Conservation (phyloP, 2,113 vertebrate species). For the Takifugu flavidus region DNA sequence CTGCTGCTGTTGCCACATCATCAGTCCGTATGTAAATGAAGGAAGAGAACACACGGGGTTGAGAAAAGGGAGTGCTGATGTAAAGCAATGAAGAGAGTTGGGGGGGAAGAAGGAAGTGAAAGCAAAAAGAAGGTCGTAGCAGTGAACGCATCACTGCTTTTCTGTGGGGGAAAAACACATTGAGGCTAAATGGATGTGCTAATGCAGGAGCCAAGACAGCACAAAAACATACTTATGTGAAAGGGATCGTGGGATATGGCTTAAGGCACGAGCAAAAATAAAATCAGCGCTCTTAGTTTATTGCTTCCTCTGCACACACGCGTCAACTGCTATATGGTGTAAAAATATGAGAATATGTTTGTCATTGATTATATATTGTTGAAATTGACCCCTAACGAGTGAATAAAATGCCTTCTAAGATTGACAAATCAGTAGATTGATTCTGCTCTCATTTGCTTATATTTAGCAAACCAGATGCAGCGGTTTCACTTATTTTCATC, state of each 20-base stretch:
- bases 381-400: too few relatives aligned
- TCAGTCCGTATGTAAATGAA: slow-evolving; percentile 38
- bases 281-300: background rate
- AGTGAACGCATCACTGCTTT: slow-evolving; percentile 52
- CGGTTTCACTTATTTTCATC: too few relatives aligned
- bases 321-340: too few relatives aligned
- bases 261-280: slow-evolving; percentile 11
- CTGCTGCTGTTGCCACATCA: slow-evolving; percentile 11
- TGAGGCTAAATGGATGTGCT: slow-evolving; percentile 33
- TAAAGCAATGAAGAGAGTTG: slow-evolving; percentile 24
- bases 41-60: background rate
- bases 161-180: slow-evolving; percentile 40
- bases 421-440: too few relatives aligned
- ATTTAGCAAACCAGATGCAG: too few relatives aligned
- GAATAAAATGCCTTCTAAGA: too few relatives aligned
- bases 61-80: slow-evolving; percentile 10
- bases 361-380: too few relatives aligned
- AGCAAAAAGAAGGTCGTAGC: slow-evolving; percentile 34
- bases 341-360: too few relatives aligned
- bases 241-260: slow-evolving; percentile 23
- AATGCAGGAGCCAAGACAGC: slow-evolving; percentile 45
- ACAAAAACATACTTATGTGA: slow-evolving; percentile 37
- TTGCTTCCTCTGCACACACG: background rate
- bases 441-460: too few relatives aligned
- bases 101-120: slow-evolving; percentile 29